A percentile compares a stretch with the other conserved stretches of the same genome.
Evolutionary conservation across 2,888 invertebrate genomes (phyloP).

Genomic region (Stenoptilia bipunctidactyla): DNA sequence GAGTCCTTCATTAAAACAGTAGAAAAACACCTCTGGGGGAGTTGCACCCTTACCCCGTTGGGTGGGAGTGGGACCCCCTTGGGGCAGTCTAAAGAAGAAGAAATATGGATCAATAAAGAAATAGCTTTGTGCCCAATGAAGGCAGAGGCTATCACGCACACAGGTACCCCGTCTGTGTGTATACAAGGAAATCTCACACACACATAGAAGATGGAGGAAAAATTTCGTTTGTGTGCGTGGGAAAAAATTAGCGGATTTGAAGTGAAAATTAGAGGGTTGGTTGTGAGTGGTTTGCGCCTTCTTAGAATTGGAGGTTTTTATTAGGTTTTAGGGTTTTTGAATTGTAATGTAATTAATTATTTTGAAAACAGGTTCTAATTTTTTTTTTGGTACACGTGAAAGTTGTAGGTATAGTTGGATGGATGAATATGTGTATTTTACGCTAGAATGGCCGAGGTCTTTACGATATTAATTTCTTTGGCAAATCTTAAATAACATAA

Average conservation of each 20-base stretch:
- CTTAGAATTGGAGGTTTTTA: too few relatives aligned
- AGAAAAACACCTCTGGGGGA: slow-evolving; percentile 57
- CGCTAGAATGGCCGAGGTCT: too few relatives aligned
- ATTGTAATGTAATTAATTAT: too few relatives aligned
- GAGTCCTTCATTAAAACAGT: slow-evolving; percentile 67
- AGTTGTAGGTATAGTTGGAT: too few relatives aligned
- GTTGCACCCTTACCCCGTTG: slow-evolving; percentile 17
- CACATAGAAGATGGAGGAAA: not conserved
- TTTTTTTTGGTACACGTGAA: too few relatives aligned
- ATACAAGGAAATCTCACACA: slow-evolving; percentile 21
- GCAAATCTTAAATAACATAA: too few relatives aligned
- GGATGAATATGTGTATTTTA: too few relatives aligned
- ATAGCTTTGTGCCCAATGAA: slow-evolving; percentile 67
- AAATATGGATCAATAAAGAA: slow-evolving; percentile 74
- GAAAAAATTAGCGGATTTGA: not conserved
- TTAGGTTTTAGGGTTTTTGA: too few relatives aligned
- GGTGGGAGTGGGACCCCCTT: slow-evolving; percentile 21
- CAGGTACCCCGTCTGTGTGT: slow-evolving; percentile 25
- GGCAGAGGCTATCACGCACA: slow-evolving; percentile 59
- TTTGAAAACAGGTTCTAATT: too few relatives aligned
- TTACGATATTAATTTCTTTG: too few relatives aligned
- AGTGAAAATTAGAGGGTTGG: too few relatives aligned
- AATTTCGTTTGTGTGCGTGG: slow-evolving; percentile 4
- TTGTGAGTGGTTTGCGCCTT: too few relatives aligned
- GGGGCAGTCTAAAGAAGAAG: slow-evolving; percentile 67